These are phyloP conservation scores for Xyrichtys novacula DNA, from an alignment of 2,797 vertebrate genomes.

Conservation along the genomic window DNA sequence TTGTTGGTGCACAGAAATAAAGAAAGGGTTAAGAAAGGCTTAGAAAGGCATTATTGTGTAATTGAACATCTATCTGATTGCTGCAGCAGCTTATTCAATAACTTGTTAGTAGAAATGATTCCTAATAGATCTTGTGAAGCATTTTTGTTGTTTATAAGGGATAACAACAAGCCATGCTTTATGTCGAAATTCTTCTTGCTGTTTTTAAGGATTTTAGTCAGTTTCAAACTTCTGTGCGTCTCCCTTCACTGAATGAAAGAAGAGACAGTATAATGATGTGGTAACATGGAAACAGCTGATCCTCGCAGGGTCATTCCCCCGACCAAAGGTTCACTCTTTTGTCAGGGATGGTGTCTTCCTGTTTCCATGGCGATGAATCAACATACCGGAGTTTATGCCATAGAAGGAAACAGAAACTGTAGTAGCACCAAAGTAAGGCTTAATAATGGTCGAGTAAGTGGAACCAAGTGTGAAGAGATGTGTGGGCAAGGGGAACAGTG, in stretches of 20 bases:
- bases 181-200: neutral
- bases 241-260: slow-evolving; percentile 12
- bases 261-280: slow-evolving; percentile 35
- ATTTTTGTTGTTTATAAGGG: neutral
- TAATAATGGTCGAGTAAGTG: slow-evolving; percentile 54
- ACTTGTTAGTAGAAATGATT: neutral
- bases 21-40: too few species aligned
- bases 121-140: neutral
- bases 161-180: neutral
- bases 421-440: slow-evolving; percentile 41
- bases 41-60: too few species aligned
- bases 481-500: slow-evolving; percentile 10
- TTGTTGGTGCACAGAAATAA: neutral
- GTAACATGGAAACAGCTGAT: slow-evolving; percentile 66
- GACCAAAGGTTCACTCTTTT: slow-evolving; percentile 50
- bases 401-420: slow-evolving; percentile 69
- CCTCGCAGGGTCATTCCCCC: slow-evolving; percentile 43
- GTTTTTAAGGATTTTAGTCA: neutral
- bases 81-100: neutral
- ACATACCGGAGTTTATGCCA: slow-evolving; percentile 57
- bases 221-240: slow-evolving; percentile 6
- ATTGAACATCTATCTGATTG: neutral
- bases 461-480: slow-evolving; percentile 72
- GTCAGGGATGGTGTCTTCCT: slow-evolving; percentile 50
- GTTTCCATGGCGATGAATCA: slow-evolving; percentile 65